Evolutionary conservation across 1,140 invertebrate species (phyloP).

Genomic region (Drosophila insularis): DNA sequence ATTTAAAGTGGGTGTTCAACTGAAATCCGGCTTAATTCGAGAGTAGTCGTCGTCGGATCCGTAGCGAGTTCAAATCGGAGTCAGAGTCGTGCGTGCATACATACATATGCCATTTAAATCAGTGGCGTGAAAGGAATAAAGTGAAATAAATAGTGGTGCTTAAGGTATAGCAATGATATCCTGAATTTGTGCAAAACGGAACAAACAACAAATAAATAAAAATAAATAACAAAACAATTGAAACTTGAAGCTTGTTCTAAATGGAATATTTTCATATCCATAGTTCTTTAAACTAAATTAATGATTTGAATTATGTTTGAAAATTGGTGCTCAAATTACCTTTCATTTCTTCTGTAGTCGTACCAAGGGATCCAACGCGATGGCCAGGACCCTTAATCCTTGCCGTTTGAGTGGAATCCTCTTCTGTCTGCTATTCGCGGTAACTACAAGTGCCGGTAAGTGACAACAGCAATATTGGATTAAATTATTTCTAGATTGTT

Average conservation of each 20-base stretch:
- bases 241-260: not conserved
- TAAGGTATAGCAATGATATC: conserved; percentile 41
- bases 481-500: not conserved
- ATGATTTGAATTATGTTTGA: not conserved
- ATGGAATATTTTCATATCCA: not conserved
- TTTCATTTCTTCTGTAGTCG: conserved; percentile 30
- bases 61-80: conserved; percentile 29
- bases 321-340: conserved; percentile 18
- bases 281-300: not conserved
- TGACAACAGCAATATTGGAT: not conserved
- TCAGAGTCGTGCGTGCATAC: conserved; percentile 21
- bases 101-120: conserved; percentile 16
- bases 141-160: conserved; percentile 26
- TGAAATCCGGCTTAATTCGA: conserved; percentile 64
- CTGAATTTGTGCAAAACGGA: not conserved
- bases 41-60: conserved; percentile 50
- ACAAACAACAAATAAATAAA: not conserved
- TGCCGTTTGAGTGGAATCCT: conserved; percentile 23
- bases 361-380: conserved; percentile 18
- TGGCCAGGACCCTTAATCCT: conserved; percentile 25
- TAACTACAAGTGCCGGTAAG: conserved; percentile 48
- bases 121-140: conserved; percentile 28
- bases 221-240: not conserved
- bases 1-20: conserved; percentile 68
- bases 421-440: conserved; percentile 30